These are phyloP conservation scores for Danio choprae DNA, from an alignment of 2,797 vertebrate species.

Conservation along the genomic window DNA sequence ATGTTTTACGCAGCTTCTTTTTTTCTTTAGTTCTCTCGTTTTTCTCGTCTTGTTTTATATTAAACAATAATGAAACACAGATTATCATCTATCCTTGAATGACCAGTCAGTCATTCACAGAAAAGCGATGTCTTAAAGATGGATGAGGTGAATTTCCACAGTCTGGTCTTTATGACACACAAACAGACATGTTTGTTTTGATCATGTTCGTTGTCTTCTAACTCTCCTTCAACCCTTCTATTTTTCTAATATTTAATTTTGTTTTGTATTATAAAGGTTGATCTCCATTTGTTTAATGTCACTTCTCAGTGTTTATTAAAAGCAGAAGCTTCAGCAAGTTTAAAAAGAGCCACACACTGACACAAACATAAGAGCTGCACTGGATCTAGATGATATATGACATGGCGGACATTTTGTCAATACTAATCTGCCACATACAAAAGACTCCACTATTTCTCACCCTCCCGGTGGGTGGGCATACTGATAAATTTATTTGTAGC, in stretches of 20 bases:
- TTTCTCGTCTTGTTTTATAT: neutral
- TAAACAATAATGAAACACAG: neutral
- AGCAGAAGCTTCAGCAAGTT: neutral
- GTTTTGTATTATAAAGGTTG: neutral
- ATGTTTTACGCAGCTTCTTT: too few relatives aligned
- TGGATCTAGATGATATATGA: constrained; percentile 53
- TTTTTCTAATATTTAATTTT: neutral
- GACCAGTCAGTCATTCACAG: constrained; percentile 48
- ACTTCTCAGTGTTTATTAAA: neutral
- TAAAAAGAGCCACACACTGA: constrained; percentile 24
- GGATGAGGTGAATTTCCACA: too few relatives aligned
- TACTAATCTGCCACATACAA: constrained; percentile 58
- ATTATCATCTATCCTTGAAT: constrained; percentile 8
- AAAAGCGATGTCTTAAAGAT: constrained; percentile 68
- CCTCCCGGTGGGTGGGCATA: constrained; percentile 33
- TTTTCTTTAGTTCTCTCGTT: too few relatives aligned
- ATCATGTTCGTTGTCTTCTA: neutral
- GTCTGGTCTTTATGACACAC: constrained; percentile 54
- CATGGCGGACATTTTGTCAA: constrained; percentile 59
- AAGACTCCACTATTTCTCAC: constrained; percentile 45
- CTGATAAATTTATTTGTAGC: constrained; percentile 46
- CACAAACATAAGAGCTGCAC: constrained; percentile 41
- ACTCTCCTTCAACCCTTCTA: neutral
- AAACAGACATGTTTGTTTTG: neutral
- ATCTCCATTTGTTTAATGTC: neutral